Evolutionary conservation across 2,113 vertebrate genomes (phyloP).

Genomic region (Prochilodus magdalenae): DNA sequence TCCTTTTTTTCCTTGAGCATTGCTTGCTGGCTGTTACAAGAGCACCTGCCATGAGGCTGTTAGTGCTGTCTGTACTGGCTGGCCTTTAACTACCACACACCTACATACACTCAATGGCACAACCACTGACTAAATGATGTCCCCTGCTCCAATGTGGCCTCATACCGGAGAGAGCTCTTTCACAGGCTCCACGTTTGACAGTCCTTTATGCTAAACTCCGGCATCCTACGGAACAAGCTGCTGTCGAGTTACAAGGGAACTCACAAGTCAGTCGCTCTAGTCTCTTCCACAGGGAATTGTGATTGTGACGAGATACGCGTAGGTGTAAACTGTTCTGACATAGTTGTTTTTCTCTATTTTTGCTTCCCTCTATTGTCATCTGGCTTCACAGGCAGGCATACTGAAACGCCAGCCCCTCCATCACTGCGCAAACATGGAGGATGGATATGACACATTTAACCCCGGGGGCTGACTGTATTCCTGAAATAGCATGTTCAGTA

Average conservation of each 20-base stretch:
- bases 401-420: background rate
- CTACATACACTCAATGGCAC: background rate
- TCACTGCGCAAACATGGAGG: background rate
- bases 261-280: background rate
- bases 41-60: conserved; percentile 19
- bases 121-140: background rate
- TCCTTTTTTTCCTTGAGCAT: background rate
- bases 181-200: background rate
- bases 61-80: conserved; percentile 6
- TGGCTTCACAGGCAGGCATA: background rate
- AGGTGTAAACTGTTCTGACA: conserved; percentile 6
- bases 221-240: background rate
- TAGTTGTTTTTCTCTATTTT: background rate
- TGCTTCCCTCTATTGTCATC: background rate
- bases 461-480: background rate
- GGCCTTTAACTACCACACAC: too few relatives aligned
- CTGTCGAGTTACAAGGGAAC: background rate
- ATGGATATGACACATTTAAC: background rate
- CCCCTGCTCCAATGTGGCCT: background rate
- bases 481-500: background rate
- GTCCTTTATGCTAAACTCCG: background rate
- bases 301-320: background rate
- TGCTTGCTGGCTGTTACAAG: background rate
- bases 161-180: background rate
- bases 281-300: background rate